These are phyloP conservation scores for Falco naumanni DNA, from an alignment of 2,797 vertebrate species.

Conservation along the genomic window DNA sequence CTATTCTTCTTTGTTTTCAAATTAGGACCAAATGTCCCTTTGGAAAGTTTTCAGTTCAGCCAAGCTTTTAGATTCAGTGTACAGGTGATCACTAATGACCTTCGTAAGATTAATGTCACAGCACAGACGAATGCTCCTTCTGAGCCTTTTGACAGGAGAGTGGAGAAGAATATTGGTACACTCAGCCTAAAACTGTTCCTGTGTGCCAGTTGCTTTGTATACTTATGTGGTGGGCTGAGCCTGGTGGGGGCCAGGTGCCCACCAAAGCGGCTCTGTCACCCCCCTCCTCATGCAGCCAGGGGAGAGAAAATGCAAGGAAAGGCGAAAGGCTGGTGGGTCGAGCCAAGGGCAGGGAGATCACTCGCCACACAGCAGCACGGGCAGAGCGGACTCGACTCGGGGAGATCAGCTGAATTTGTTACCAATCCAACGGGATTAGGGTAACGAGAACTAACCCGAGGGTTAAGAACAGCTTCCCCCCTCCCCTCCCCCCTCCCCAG, in stretches of 20 bases:
- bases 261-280: neutral
- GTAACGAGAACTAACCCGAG: too few species aligned
- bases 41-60: neutral
- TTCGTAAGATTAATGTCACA: neutral
- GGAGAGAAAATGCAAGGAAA: too few species aligned
- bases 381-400: too few species aligned
- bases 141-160: neutral
- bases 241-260: neutral
- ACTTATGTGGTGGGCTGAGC: neutral
- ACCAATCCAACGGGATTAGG: too few species aligned
- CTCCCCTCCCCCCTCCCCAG: too few species aligned
- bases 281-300: neutral
- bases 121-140: neutral
- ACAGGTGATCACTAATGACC: neutral
- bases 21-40: conserved; percentile 1
- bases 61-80: neutral
- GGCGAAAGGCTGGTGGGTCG: too few species aligned
- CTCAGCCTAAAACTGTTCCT: neutral
- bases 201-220: neutral
- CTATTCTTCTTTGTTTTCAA: neutral
- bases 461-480: too few species aligned
- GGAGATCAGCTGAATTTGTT: too few species aligned
- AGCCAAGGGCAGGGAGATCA: too few species aligned
- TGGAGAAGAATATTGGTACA: neutral
- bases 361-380: too few species aligned